Evolutionary conservation across 2,113 vertebrate species (phyloP).

Genomic region (Myiozetetes cayanensis): DNA sequence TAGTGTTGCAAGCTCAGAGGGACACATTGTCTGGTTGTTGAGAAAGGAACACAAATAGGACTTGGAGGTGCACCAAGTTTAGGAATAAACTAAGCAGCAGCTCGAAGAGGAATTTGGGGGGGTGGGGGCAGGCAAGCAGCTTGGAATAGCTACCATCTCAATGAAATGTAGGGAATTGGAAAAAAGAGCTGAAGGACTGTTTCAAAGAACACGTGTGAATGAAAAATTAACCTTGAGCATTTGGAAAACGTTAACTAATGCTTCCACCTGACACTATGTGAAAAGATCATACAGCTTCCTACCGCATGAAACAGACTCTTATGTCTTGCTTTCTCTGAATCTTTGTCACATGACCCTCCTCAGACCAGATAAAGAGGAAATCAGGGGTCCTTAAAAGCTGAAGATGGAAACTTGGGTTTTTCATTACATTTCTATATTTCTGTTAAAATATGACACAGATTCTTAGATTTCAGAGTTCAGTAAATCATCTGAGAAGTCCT

Average conservation of each 20-base stretch:
- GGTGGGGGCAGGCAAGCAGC: background rate
- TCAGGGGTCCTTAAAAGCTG: background rate
- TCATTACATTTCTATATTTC: background rate
- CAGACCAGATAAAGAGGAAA: background rate
- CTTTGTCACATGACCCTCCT: background rate
- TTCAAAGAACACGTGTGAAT: background rate
- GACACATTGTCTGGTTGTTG: background rate
- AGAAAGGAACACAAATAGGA: background rate
- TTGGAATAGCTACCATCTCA: background rate
- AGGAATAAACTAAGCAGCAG: background rate
- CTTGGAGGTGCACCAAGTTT: background rate
- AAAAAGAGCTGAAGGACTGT: background rate
- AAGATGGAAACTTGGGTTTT: background rate
- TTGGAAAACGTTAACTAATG: background rate
- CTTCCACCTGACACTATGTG: background rate
- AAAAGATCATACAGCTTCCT: background rate
- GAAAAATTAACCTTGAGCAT: background rate
- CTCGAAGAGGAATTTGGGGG: background rate
- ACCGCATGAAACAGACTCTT: background rate
- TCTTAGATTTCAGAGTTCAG: background rate
- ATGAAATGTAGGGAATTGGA: background rate
- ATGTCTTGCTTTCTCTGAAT: background rate
- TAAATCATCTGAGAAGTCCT: background rate
- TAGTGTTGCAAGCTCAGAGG: background rate
- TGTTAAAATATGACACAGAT: background rate